Conservation (phyloP, 2,797 vertebrate species). For the Mus caroli region DNA sequence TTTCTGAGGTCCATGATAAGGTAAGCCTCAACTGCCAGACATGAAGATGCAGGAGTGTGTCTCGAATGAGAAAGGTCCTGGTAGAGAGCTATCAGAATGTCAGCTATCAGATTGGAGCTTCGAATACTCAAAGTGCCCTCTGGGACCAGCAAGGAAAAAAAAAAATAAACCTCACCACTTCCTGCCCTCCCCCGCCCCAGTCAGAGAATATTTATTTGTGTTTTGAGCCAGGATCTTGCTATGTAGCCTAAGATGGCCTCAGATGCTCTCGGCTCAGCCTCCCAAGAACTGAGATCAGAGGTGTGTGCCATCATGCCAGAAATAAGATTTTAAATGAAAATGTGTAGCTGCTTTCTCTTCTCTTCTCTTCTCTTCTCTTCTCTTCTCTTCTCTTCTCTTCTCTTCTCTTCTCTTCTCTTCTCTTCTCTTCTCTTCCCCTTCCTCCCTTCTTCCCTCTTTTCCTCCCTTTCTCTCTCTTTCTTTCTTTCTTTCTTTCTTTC, state of each 20-base stretch:
- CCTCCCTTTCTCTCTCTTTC: fast-evolving
- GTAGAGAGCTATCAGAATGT: background rate
- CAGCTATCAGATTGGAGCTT: background rate
- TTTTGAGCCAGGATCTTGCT: background rate
- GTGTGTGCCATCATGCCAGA: background rate
- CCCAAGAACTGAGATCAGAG: background rate
- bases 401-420: too few relatives aligned
- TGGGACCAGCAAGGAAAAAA: background rate
- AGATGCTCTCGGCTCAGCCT: background rate
- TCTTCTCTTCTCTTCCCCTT: too few relatives aligned
- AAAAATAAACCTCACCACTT: background rate
- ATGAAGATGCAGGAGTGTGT: background rate
- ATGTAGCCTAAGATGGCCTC: background rate
- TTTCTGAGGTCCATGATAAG: background rate
- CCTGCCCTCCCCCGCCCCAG: too few relatives aligned
- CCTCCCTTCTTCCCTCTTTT: too few relatives aligned
- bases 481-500: fast-evolving
- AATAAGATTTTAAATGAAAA: background rate
- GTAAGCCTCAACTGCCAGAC: background rate
- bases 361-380: too few relatives aligned
- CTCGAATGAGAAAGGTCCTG: fast-evolving
- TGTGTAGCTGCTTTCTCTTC: background rate
- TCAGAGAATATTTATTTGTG: background rate
- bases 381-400: too few relatives aligned
- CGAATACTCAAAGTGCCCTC: background rate